Evolutionary conservation across 2,113 vertebrate species (phyloP).

Genomic region (Cololabis saira): DNA sequence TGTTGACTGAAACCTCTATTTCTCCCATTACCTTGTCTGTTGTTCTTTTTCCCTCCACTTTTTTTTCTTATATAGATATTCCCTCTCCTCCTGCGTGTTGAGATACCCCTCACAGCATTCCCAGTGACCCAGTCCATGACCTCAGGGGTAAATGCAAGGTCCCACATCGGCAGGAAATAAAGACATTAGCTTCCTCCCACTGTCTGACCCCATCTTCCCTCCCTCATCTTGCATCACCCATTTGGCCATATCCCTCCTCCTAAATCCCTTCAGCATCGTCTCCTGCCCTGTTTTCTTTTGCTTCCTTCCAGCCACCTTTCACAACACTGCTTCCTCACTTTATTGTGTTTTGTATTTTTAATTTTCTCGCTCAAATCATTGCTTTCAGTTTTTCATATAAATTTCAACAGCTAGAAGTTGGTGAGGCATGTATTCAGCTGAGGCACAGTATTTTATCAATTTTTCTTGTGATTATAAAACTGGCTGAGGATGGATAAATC

Average conservation of each 20-base stretch:
- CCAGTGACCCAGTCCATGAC: conserved; percentile 73
- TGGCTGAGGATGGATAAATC: too few relatives aligned
- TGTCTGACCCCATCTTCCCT: conserved; percentile 76
- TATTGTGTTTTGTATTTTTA: neutral
- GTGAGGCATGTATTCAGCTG: too few relatives aligned
- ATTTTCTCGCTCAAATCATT: neutral
- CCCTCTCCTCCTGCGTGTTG: conserved; percentile 47
- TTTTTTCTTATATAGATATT: conserved; percentile 62
- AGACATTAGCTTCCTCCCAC: conserved; percentile 79
- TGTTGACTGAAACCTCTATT: conserved; percentile 64
- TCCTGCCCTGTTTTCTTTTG: conserved; percentile 46
- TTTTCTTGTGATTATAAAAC: too few relatives aligned
- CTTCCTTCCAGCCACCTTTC: conserved; percentile 30
- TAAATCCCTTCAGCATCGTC: conserved; percentile 61
- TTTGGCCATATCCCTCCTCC: conserved; percentile 51
- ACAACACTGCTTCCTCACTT: conserved; percentile 16
- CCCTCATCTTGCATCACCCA: conserved; percentile 57
- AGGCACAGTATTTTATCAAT: too few relatives aligned
- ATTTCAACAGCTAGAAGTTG: too few relatives aligned
- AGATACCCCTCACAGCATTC: conserved; percentile 61
- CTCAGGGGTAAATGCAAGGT: conserved; percentile 79
- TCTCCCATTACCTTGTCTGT: conserved; percentile 50
- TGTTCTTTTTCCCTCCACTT: conserved; percentile 47
- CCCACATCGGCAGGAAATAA: conserved; percentile 81
- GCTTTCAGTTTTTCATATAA: neutral